Evolutionary conservation across 2,888 invertebrate genomes (phyloP), one percentile per base, ranked within the genome.

Genomic region (Elmis aenea): DNA sequence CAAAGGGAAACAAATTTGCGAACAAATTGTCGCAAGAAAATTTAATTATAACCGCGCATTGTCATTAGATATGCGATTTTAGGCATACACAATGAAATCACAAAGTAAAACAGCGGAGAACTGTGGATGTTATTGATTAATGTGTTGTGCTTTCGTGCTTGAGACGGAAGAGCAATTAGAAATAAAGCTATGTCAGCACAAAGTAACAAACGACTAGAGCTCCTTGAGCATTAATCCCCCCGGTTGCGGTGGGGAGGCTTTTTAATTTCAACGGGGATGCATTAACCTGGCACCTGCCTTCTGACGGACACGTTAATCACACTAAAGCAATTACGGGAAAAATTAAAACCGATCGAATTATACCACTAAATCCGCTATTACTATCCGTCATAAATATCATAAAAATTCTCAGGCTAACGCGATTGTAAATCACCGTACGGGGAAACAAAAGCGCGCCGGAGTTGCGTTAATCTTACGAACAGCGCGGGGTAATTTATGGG

Each of bases 401-500:
- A n/a, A n/a, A n/a, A n/a, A n/a, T n/a, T n/a, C n/a, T n/a, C n/a
- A n/a, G n/a, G n/a, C 13, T 30, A 16, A 23, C 8, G 10, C 15
- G 18, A 26, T 40, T 32, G 44, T 52, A 52, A 52, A 52, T 52
- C 51, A 52, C 43, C n/a, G 44, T 12, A 27, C 21, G 30, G 40
- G 45, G 42, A 40, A 49, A 45, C 46, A 49, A 49, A 46, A 47
- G 45, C 46, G 36, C 36, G 48, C n/a, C n/a, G 49, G 51, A 54
- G 56, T 55, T 51, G 55, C 56, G 58, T 55, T 61, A 59, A 59
- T 58, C 58, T 50, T 48, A 39, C 41, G 51, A 53, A 51, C 45
- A 49, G 50, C 51, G 50, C 49, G 51, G 40, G 55, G 59, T 62
- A 63, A 65, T 65, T 65, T 65, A 65, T 65, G 61, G 61, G 55